Evolutionary conservation across 2,113 vertebrate species (phyloP).

Genomic region (Muscicapa adusta): DNA sequence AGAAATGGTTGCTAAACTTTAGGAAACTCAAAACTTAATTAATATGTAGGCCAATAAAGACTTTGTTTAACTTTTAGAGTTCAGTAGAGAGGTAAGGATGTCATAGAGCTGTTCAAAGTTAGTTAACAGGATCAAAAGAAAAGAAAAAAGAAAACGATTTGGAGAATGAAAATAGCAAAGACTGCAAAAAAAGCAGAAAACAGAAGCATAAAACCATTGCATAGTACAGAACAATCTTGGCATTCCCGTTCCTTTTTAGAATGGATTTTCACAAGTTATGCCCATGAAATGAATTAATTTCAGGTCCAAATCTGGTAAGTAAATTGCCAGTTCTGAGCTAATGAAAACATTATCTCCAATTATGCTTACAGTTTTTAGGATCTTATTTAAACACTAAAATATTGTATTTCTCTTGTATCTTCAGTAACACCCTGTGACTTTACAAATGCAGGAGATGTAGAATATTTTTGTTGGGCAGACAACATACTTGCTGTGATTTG

Average conservation of each 20-base stretch:
- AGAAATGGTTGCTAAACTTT: background rate
- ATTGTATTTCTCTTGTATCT: background rate
- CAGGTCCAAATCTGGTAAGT: background rate
- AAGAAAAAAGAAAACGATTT: background rate
- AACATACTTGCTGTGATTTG: background rate
- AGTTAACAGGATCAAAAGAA: background rate
- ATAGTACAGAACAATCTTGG: background rate
- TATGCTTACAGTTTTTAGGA: background rate
- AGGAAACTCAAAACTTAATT: background rate
- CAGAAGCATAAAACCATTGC: background rate
- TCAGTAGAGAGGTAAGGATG: background rate
- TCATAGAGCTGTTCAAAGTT: background rate
- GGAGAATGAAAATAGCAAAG: background rate
- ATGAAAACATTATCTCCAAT: background rate
- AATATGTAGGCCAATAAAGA: background rate
- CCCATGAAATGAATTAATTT: background rate
- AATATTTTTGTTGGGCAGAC: background rate
- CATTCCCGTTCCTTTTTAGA: background rate
- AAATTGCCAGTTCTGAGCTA: background rate
- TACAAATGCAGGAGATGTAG: background rate
- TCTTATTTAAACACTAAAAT: background rate
- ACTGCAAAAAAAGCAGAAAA: background rate
- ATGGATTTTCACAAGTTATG: background rate
- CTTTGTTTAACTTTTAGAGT: background rate
- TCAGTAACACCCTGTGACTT: background rate